Percentiles rank a stretch among this genome's conserved stretches.
Conservation (phyloP, 2,113 vertebrate species). For the Sceloporus undulatus region DNA sequence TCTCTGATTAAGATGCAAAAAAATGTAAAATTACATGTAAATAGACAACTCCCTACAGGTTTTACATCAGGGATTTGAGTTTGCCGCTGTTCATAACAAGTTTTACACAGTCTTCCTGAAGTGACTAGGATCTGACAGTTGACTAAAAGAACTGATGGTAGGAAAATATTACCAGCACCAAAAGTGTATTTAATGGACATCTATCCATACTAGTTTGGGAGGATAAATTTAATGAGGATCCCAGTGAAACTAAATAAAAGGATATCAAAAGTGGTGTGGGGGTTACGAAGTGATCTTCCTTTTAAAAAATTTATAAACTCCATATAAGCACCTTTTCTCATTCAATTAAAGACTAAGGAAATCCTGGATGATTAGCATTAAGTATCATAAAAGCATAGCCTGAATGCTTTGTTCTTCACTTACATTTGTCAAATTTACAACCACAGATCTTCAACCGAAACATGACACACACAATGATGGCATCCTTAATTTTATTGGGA, state of each 20-base stretch:
- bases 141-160: slow-evolving; percentile 9
- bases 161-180: slow-evolving; percentile 21
- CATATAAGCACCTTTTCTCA: background rate
- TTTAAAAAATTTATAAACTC: background rate
- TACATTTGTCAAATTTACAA: background rate
- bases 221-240: background rate
- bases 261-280: background rate
- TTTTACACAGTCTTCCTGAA: slow-evolving; percentile 14
- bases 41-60: slow-evolving; percentile 43
- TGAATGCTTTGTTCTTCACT: background rate
- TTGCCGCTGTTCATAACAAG: slow-evolving; percentile 24
- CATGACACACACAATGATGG: background rate
- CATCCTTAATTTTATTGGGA: background rate
- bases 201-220: background rate
- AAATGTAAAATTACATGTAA: slow-evolving; percentile 38
- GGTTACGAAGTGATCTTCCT: background rate
- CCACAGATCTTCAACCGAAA: background rate
- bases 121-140: slow-evolving; percentile 22
- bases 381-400: background rate
- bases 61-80: slow-evolving; percentile 34
- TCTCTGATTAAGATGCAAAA: slow-evolving; percentile 51
- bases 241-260: background rate
- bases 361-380: background rate
- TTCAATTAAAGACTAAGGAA: background rate
- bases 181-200: background rate